Evolutionary conservation across 2,888 invertebrate genomes (phyloP).

Genomic region (Acleris sparsana): DNA sequence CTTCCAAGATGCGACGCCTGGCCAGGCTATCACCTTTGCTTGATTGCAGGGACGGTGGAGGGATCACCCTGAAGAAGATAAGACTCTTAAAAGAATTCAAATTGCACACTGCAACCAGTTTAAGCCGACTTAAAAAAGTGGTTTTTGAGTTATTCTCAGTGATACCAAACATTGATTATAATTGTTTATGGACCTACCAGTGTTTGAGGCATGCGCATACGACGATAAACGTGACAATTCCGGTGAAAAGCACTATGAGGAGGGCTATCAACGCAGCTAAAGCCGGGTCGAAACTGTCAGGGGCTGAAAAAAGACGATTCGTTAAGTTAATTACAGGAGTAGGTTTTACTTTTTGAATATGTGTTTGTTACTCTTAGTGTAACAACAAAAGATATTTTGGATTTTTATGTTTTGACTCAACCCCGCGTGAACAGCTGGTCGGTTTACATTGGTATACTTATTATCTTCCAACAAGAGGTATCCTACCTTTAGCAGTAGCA

Average conservation of each 20-base stretch:
- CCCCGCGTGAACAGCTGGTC: too few relatives aligned
- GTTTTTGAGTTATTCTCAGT: not conserved
- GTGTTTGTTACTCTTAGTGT: too few relatives aligned
- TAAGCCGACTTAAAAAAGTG: not conserved
- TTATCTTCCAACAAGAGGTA: not conserved
- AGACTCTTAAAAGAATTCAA: not conserved
- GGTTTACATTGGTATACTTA: not conserved
- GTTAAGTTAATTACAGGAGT: too few relatives aligned
- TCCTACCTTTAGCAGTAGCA: constrained; percentile 67
- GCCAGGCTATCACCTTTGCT: constrained; percentile 93
- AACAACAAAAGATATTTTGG: too few relatives aligned
- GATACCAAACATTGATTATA: too few relatives aligned
- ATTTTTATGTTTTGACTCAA: too few relatives aligned
- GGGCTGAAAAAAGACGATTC: constrained; percentile 44
- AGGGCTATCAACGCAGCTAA: constrained; percentile 93
- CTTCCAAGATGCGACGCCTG: constrained; percentile 92
- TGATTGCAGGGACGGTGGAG: constrained; percentile 90
- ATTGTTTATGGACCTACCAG: constrained; percentile 80
- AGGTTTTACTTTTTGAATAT: too few relatives aligned
- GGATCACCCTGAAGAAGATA: constrained; percentile 85
- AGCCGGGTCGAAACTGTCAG: constrained; percentile 92
- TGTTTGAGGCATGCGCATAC: constrained; percentile 94
- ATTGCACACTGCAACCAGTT: not conserved
- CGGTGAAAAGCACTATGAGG: constrained; percentile 92
- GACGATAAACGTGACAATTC: constrained; percentile 92